phyloP scores from a whole-genome alignment of 2,113 vertebrate genomes.

The Crypturellus undulatus region DNA sequence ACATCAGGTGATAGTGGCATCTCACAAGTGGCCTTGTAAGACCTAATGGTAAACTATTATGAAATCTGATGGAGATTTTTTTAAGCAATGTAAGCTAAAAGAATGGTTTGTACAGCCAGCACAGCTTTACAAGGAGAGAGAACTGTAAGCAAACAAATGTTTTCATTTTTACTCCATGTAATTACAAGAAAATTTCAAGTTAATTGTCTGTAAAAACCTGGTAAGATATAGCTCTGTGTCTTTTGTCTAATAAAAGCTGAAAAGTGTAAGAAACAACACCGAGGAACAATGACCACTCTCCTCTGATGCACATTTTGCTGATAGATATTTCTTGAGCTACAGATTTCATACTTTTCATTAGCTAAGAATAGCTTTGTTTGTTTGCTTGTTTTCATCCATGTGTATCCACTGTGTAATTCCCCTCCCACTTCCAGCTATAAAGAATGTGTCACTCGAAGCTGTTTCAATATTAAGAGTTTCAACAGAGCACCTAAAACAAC shows the following conservation, averaged over 20 bases:
- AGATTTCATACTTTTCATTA: conserved; percentile 13
- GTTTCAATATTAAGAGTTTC: background rate
- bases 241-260: background rate
- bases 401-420: background rate
- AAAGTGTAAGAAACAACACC: background rate
- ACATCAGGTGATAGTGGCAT: too few relatives aligned
- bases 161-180: background rate
- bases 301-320: background rate
- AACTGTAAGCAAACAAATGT: background rate
- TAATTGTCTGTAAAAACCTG: background rate
- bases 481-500: background rate
- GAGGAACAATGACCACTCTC: background rate
- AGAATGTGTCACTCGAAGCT: background rate
- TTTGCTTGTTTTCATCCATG: background rate
- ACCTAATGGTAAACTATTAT: background rate
- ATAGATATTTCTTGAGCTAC: background rate
- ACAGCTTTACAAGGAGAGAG: background rate
- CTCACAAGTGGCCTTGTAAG: background rate
- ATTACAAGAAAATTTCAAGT: background rate
- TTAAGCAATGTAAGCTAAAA: background rate
- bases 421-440: background rate
- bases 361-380: background rate
- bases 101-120: background rate
- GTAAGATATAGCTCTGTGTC: background rate
- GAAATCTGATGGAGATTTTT: background rate